A percentile compares a stretch with the other conserved stretches of the same genome.
Conservation (phyloP, 2,113 vertebrate species). For the Nipponia nippon region DNA sequence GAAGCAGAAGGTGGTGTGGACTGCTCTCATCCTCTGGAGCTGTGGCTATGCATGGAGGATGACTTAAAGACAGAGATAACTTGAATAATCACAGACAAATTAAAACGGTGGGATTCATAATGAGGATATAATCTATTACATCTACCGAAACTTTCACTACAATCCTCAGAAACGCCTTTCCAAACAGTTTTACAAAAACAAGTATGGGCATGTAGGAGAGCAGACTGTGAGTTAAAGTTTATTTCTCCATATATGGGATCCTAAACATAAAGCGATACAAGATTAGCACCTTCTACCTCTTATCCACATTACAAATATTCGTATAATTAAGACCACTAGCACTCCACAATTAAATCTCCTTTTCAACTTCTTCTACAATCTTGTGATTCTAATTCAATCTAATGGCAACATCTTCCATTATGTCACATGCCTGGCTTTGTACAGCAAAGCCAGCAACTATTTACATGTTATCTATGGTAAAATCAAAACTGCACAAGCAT, state of each 20-base stretch:
- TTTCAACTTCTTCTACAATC: background rate
- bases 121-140: background rate
- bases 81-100: background rate
- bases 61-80: background rate
- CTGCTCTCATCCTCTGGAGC: background rate
- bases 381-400: background rate
- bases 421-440: background rate
- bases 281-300: background rate
- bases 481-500: background rate
- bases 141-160: background rate
- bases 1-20: background rate
- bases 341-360: background rate
- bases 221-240: background rate
- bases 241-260: background rate
- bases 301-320: background rate
- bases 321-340: background rate
- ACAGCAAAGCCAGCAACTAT: background rate
- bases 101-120: background rate
- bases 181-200: background rate
- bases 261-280: background rate
- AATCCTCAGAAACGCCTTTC: background rate
- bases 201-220: background rate
- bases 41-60: background rate
- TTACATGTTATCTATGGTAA: background rate
- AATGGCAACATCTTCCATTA: background rate